phyloP scores from a whole-genome alignment of 2,888 invertebrate species.

The Dasypogon diadema region DNA sequence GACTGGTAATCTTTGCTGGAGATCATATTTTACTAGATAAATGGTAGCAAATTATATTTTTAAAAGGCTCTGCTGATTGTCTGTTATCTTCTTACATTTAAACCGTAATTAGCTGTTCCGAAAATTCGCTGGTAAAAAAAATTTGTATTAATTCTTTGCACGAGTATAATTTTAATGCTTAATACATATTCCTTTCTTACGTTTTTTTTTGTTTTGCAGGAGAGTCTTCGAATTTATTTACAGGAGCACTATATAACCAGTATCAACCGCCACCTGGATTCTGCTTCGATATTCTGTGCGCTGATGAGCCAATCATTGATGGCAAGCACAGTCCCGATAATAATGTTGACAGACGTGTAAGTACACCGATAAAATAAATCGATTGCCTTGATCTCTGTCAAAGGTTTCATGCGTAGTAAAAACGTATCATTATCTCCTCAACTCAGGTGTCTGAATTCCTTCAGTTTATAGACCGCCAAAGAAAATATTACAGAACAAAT shows the following conservation, averaged over 20 bases:
- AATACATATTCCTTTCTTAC: too few species aligned
- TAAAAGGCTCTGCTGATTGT: too few species aligned
- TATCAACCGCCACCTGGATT: constrained; percentile 91
- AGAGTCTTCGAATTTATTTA: constrained; percentile 79
- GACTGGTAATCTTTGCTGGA: too few species aligned
- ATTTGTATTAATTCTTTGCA: too few species aligned
- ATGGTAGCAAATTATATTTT: too few species aligned
- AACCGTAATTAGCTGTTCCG: too few species aligned
- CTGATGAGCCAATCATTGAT: constrained; percentile 88
- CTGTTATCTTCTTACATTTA: too few species aligned
- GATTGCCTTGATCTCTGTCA: background rate
- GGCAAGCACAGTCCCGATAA: constrained; percentile 83
- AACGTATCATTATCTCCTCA: constrained; percentile 1
- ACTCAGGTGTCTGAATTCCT: constrained; percentile 72
- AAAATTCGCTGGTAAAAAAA: too few species aligned
- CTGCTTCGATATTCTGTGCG: constrained; percentile 92
- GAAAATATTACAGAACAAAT: constrained; percentile 74
- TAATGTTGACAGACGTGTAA: constrained; percentile 82
- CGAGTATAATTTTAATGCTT: too few species aligned
- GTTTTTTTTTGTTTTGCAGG: constrained; percentile 66
- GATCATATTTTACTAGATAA: too few species aligned
- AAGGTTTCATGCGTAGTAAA: background rate
- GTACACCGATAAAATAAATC: too few species aligned
- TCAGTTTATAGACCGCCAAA: constrained; percentile 72
- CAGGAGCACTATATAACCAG: constrained; percentile 84